Evolutionary conservation across 2,113 vertebrate species (phyloP), one percentile per base, ranked within the genome.

Genomic region (Varanus komodoensis): DNA sequence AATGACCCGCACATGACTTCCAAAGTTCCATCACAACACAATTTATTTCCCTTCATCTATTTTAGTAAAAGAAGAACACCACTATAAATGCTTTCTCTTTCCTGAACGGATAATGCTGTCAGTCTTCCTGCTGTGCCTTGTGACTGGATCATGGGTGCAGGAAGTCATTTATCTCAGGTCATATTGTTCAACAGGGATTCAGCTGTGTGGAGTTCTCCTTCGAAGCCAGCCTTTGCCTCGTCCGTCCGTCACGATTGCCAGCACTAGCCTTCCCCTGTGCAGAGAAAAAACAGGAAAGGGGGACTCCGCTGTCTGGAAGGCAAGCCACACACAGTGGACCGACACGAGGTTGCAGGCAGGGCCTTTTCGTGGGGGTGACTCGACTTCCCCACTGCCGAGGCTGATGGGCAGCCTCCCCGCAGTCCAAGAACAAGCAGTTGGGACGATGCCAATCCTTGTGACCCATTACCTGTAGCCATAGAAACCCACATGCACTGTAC

Each of bases 91-190:
- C 94, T 92, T 94, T 93, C 91, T 95, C 92, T 96, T 97, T 97
- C 96, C 96, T 97, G 96, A 93, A 92, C 34, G 89, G 96, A 96
- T 94, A 95, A 95, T 96, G 92, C 92, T 95, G 94, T 93, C 84
- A 89, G 86, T 34, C 83, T 73, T 96, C 95, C 94, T 92, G 91
- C 1, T 1, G 94, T 95, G 97, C 96, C 96, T 27, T 48, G 89
- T 90, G 29, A 64, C 94, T 95, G 95, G 94, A 96, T 95, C 93
- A 83, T 73, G 25, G 29, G 74, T 93, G 68, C 83, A 96, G 94
- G 96, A 97, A 97, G 95, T 95, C 48, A 94, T 97, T 97, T 96
- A 95, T 96, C 94, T 96, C 84, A 91, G 91, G 93, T 88, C 79
- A 19, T 57, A 93, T 91, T 82, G 89, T 89, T 92, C 93, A 92